These are phyloP conservation scores for Zaprionus lineosus DNA, from an alignment of 2,888 invertebrate species.

Conservation along the genomic window DNA sequence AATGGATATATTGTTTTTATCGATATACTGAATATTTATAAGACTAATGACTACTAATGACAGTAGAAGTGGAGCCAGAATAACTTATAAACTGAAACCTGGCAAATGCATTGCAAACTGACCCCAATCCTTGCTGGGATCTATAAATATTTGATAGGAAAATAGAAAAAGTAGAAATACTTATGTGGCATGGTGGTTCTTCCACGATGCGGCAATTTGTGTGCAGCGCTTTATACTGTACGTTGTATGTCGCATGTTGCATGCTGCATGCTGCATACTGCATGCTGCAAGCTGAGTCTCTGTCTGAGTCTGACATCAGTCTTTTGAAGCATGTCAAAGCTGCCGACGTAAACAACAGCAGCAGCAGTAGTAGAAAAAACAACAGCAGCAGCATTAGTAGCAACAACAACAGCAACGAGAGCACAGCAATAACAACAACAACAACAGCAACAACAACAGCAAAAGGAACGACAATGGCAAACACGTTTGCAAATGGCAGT, in stretches of 20 bases:
- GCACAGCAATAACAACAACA: constrained; percentile 22
- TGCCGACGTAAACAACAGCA: constrained; percentile 42
- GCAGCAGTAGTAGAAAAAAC: constrained; percentile 46
- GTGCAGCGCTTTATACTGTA: neutral
- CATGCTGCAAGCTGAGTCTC: constrained; percentile 13
- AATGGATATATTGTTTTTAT: too few species aligned
- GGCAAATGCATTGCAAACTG: too few species aligned
- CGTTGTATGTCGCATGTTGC: constrained; percentile 16
- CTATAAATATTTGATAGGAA: too few species aligned
- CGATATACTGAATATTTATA: too few species aligned
- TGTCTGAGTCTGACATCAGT: constrained; percentile 58
- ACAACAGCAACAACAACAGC: constrained; percentile 23
- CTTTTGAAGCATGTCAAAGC: constrained; percentile 72
- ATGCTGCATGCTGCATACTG: constrained; percentile 11
- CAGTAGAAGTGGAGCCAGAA: too few species aligned
- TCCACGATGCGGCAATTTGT: too few species aligned
- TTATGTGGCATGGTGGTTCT: too few species aligned
- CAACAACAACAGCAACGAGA: constrained; percentile 33
- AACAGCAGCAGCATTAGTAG: too few species aligned
- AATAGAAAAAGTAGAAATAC: too few species aligned
- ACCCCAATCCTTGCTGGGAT: too few species aligned
- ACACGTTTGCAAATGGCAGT: constrained; percentile 77
- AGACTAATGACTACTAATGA: too few species aligned
- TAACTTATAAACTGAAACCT: too few species aligned
- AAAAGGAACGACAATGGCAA: constrained; percentile 58